Evolutionary conservation across 2,113 vertebrate genomes (phyloP), one percentile per base, ranked within the genome.

Genomic region (Brienomyrus brachyistius): DNA sequence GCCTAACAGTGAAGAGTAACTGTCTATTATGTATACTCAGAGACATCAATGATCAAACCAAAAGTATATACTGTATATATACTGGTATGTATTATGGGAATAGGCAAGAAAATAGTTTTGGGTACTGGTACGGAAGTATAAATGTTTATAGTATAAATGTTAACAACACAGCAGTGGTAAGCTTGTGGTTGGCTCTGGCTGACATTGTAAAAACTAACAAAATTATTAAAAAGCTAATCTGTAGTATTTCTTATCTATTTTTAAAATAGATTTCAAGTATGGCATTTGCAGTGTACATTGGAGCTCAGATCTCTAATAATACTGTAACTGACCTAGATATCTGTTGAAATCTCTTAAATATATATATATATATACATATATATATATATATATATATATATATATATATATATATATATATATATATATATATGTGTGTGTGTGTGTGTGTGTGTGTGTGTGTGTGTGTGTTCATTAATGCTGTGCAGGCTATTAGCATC

Each of bases 401-500:
- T n/a, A n/a, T n/a, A n/a, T n/a, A n/a, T n/a, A n/a, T n/a, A n/a
- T n/a, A n/a, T n/a, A n/a, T n/a, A n/a, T n/a, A n/a, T n/a, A n/a
- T n/a, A n/a, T n/a, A n/a, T n/a, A n/a, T n/a, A n/a, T n/a, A n/a
- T n/a, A n/a, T n/a, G n/a, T n/a, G n/a, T n/a, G n/a, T n/a, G n/a
- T n/a, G n/a, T n/a, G n/a, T n/a, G n/a, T n/a, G n/a, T n/a, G n/a
- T n/a, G n/a, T n/a, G n/a, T n/a, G n/a, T n/a, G n/a, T n/a, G n/a
- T n/a, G n/a, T n/a, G n/a, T n/a, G n/a, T n/a, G n/a, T n/a, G 0
- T 66, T 10, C n/a, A 66, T 66, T 66, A 96, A 96, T 97, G 95
- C 97, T 97, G 97, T 97, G 94, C 95, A 96, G 97, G 96, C 97
- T 96, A 97, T 96, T 96, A 96, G 96, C 97, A 96, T 96, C 96